Conservation (phyloP, 2,888 invertebrate genomes). For the Lucinisca nassula region DNA sequence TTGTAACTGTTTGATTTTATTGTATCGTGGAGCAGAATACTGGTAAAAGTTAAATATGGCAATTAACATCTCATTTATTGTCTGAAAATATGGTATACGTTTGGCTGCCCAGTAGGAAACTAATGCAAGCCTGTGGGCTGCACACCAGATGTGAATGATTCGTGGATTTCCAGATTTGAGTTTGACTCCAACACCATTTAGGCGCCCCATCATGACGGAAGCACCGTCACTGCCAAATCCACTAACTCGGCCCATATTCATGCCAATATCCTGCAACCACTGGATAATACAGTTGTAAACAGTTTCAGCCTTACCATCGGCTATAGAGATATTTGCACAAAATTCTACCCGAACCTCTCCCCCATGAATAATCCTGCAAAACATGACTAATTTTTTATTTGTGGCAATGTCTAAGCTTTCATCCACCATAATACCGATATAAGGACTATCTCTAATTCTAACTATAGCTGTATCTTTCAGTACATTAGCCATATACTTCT, state of each 20-base stretch:
- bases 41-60: conserved; percentile 34
- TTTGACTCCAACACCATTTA: neutral
- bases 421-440: conserved; percentile 45
- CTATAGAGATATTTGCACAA: conserved; percentile 22
- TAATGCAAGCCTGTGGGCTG: conserved; percentile 40
- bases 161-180: neutral
- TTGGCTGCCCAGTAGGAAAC: conserved; percentile 47
- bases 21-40: conserved; percentile 34
- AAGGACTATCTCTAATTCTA: conserved; percentile 40
- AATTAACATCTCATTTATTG: conserved; percentile 29
- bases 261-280: conserved; percentile 17
- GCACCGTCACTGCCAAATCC: conserved; percentile 43
- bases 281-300: conserved; percentile 24
- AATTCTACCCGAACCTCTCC: conserved; percentile 13
- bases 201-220: conserved; percentile 35
- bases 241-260: conserved; percentile 19
- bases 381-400: conserved; percentile 38
- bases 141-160: conserved; percentile 53
- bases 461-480: conserved; percentile 22
- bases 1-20: conserved; percentile 36
- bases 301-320: conserved; percentile 49
- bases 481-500: conserved; percentile 28
- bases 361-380: conserved; percentile 29
- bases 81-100: conserved; percentile 11
- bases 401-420: conserved; percentile 37